Evolutionary conservation across 2,113 vertebrate genomes (phyloP), one percentile per base, ranked within the genome.

Genomic region (Noturus placidus): DNA sequence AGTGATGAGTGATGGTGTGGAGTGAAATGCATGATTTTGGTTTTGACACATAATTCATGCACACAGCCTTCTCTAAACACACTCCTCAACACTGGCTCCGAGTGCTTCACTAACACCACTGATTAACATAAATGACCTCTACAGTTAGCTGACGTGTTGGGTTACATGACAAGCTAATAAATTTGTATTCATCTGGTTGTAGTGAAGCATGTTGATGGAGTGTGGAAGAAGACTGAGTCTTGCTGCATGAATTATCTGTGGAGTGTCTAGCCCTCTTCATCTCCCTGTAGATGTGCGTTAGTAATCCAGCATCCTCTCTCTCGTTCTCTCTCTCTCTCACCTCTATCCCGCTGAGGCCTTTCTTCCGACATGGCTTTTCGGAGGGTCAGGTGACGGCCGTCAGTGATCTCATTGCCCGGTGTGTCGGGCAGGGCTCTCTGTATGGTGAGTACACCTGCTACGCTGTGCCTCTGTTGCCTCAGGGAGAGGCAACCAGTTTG

Each of bases 401-500:
- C 97, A 96, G 97, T 96, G 96, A 93, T 97, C 95, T 97, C 96
- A 96, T 95, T 97, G 97, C 96, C 96, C 95, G 97, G 96, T 96
- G 97, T 97, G 94, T 98, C 97, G 94, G 97, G 97, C 95, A 97
- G 97, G 96, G 97, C 96, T 97, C 96, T 98, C 95, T 98, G 98
- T 97, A 97, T 96, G 91, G 97, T 97, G 95, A 98, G 96, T 95
- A 97, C 96, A 93, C 98, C 98, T 94, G 95, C 97, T 96, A 99
- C 95, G 97, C 97, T 98, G 97, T 99, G 98, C 95, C 98, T 97
- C 96, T 98, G 97, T 94, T 96, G 97, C 95, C 96, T 97, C 96
- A 95, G 95, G 94, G 95, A 95, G 96, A 97, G 96, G 95, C 92
- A 95, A 96, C 96, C 96, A 95, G 96, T 97, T 93, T 97, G 97